A percentile compares a stretch with the other conserved stretches of the same genome.
These are phyloP conservation scores for Sarcophaga peregrina DNA, from an alignment of 1,140 invertebrate genomes.

Conservation along the genomic window DNA sequence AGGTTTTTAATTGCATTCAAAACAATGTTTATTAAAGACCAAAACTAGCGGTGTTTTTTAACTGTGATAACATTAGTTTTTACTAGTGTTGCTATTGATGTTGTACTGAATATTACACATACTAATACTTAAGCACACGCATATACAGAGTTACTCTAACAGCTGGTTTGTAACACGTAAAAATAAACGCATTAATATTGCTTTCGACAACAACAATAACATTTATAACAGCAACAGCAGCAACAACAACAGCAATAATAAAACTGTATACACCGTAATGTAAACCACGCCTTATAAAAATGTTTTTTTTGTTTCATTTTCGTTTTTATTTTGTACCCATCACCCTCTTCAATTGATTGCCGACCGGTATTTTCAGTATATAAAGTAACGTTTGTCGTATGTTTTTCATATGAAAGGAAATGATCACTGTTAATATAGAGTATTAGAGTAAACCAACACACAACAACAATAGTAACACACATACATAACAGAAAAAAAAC, in stretches of 20 bases:
- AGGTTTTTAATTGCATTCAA: not conserved
- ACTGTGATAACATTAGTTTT: not conserved
- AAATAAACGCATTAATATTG: not conserved
- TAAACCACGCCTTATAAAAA: constrained; percentile 14
- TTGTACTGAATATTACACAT: not conserved
- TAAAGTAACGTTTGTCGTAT: not conserved
- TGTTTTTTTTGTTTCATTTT: too few species aligned
- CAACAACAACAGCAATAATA: not conserved
- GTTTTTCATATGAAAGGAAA: constrained; percentile 5
- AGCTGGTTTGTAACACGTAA: not conserved
- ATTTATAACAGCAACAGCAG: not conserved
- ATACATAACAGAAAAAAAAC: not conserved
- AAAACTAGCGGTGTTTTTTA: not conserved
- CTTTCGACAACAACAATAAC: not conserved
- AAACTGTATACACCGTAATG: not conserved
- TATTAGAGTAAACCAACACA: not conserved
- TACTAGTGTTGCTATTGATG: not conserved
- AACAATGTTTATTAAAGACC: not conserved
- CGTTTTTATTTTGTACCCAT: not conserved
- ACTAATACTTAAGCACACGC: not conserved
- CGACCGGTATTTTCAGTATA: not conserved
- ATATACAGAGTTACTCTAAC: too few species aligned
- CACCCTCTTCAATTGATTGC: not conserved
- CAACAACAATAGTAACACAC: not conserved
- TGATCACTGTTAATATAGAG: constrained; percentile 26